A percentile compares a stretch with the other conserved stretches of the same genome.
Evolutionary conservation across 1,140 invertebrate species (phyloP).

Genomic region (Drosophila grimshawi): DNA sequence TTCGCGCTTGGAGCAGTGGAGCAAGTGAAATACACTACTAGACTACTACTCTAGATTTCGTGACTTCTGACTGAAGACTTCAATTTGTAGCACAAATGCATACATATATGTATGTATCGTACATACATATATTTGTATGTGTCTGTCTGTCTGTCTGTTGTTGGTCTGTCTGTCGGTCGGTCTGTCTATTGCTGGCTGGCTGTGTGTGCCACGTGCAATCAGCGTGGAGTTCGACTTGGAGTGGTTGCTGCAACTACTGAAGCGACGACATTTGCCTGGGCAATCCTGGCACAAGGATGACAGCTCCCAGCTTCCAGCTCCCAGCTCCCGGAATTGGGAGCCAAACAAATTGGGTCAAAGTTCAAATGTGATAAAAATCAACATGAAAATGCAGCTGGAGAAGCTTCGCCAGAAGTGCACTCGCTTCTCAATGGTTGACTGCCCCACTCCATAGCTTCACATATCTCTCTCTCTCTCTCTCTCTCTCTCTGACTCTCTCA

Average conservation of each 20-base stretch:
- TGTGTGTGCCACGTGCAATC: slow-evolving; percentile 69
- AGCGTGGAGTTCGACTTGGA: slow-evolving; percentile 70
- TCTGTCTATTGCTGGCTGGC: neutral
- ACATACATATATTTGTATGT: slow-evolving; percentile 24
- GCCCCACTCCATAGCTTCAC: slow-evolving; percentile 39
- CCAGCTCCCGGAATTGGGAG: slow-evolving; percentile 48
- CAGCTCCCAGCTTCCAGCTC: slow-evolving; percentile 14
- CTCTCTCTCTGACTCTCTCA: neutral
- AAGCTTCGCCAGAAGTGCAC: slow-evolving; percentile 32
- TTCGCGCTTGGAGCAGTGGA: slow-evolving; percentile 59
- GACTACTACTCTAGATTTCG: slow-evolving; percentile 82
- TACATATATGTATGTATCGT: slow-evolving; percentile 41
- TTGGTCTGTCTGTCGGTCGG: slow-evolving; percentile 14
- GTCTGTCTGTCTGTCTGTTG: neutral
- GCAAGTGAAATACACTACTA: slow-evolving; percentile 48
- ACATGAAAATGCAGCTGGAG: slow-evolving; percentile 57
- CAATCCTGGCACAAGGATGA: slow-evolving; percentile 63
- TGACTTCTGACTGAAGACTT: slow-evolving; percentile 77
- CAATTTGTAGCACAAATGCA: slow-evolving; percentile 64
- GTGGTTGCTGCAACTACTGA: slow-evolving; percentile 40
- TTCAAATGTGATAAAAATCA: slow-evolving; percentile 78
- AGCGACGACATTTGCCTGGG: slow-evolving; percentile 37
- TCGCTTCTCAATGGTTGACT: slow-evolving; percentile 40
- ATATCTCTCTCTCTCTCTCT: neutral
- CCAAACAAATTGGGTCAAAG: slow-evolving; percentile 79